Evolutionary conservation across 2,888 invertebrate species (phyloP).

Genomic region (Sinelater perroti): DNA sequence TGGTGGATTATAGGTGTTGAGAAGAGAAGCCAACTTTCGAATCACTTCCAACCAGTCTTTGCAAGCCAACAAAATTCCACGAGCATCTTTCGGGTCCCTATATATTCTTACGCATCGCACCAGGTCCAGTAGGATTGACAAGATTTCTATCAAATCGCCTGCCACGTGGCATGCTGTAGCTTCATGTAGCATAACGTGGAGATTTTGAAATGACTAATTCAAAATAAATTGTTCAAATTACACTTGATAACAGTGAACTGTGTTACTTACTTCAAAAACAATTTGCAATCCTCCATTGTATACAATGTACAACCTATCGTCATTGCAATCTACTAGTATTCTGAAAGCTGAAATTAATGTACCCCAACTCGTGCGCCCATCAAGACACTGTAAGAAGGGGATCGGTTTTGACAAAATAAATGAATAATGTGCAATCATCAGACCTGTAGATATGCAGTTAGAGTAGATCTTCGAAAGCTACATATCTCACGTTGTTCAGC

Average conservation of each 20-base stretch:
- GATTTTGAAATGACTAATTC: slow-evolving; percentile 83
- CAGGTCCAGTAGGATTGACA: slow-evolving; percentile 79
- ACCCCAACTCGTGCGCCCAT: slow-evolving; percentile 92
- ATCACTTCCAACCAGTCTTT: slow-evolving; percentile 91
- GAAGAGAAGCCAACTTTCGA: slow-evolving; percentile 84
- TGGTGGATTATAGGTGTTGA: slow-evolving; percentile 88
- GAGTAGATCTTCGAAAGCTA: slow-evolving; percentile 83
- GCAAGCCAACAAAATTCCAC: slow-evolving; percentile 72
- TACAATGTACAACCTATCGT: slow-evolving; percentile 89
- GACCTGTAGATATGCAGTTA: slow-evolving; percentile 87
- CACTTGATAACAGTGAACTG: not conserved
- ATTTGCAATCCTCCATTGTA: slow-evolving; percentile 88
- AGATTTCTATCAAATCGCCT: slow-evolving; percentile 83
- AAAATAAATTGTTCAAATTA: slow-evolving; percentile 45
- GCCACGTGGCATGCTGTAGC: slow-evolving; percentile 89
- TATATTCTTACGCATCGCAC: slow-evolving; percentile 76
- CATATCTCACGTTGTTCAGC: slow-evolving; percentile 84
- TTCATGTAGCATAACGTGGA: slow-evolving; percentile 94
- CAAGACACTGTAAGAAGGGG: slow-evolving; percentile 67
- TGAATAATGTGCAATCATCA: slow-evolving; percentile 27
- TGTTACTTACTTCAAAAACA: slow-evolving; percentile 72
- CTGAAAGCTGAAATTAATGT: slow-evolving; percentile 91
- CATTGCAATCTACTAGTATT: slow-evolving; percentile 87
- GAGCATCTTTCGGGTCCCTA: slow-evolving; percentile 72
- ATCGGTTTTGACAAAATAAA: slow-evolving; percentile 1